Conservation (phyloP, 1,140 invertebrate genomes). For the Capitella teleta region DNA sequence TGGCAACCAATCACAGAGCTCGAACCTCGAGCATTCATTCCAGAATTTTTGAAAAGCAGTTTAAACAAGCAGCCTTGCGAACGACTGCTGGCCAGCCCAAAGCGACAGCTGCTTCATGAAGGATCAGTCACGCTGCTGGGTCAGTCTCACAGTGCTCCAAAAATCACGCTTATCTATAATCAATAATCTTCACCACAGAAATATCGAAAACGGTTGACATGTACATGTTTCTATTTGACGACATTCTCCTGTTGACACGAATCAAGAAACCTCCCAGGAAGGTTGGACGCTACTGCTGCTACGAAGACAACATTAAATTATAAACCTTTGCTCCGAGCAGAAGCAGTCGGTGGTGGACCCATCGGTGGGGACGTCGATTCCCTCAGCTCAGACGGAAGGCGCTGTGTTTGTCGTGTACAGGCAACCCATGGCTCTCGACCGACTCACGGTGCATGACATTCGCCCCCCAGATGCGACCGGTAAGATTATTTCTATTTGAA, state of each 20-base stretch:
- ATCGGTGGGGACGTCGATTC: neutral
- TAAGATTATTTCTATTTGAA: slow-evolving; percentile 16
- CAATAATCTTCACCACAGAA: too few species aligned
- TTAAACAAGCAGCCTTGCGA: slow-evolving; percentile 58
- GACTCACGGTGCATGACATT: slow-evolving; percentile 57
- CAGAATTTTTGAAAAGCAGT: slow-evolving; percentile 51
- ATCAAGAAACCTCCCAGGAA: slow-evolving; percentile 54
- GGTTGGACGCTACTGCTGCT: slow-evolving; percentile 26
- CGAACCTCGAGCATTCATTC: slow-evolving; percentile 54
- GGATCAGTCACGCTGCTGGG: slow-evolving; percentile 50
- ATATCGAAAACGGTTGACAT: slow-evolving; percentile 50
- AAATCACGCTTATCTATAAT: too few species aligned
- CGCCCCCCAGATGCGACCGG: slow-evolving; percentile 47
- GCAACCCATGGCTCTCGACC: slow-evolving; percentile 56
- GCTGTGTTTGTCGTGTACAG: slow-evolving; percentile 53
- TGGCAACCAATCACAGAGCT: slow-evolving; percentile 57
- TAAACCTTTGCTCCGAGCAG: neutral
- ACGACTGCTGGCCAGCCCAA: slow-evolving; percentile 53
- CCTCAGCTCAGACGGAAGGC: slow-evolving; percentile 25
- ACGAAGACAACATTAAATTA: neutral
- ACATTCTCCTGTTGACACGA: slow-evolving; percentile 58
- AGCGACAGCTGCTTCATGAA: slow-evolving; percentile 53
- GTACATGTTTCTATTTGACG: slow-evolving; percentile 58
- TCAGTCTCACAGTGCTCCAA: too few species aligned
- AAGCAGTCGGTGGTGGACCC: neutral